These are phyloP conservation scores for Ceyx melanurus DNA, from an alignment of 2,113 vertebrate species.

Conservation along the genomic window DNA sequence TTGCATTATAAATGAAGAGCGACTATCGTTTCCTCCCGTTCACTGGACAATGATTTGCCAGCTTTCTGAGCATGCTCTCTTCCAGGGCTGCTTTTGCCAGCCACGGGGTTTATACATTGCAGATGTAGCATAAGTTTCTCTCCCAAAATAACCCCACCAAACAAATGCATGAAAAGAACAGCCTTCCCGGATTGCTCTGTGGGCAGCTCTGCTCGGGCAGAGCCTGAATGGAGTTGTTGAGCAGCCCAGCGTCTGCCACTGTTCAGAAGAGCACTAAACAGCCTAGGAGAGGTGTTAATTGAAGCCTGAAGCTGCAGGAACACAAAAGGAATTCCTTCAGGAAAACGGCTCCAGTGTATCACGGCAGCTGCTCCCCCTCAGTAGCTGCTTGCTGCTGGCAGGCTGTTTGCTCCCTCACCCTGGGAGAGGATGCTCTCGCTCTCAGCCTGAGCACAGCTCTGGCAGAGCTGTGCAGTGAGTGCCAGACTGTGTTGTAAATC, in stretches of 20 bases:
- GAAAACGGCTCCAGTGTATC: slow-evolving; percentile 58
- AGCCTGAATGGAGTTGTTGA: slow-evolving; percentile 61
- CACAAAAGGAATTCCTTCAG: slow-evolving; percentile 64
- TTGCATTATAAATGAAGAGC: slow-evolving; percentile 95
- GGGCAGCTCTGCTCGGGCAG: slow-evolving; percentile 57
- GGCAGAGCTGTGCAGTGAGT: slow-evolving; percentile 69
- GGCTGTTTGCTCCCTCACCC: slow-evolving; percentile 50
- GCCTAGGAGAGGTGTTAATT: slow-evolving; percentile 72
- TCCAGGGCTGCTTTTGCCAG: slow-evolving; percentile 73
- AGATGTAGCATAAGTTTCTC: slow-evolving; percentile 75
- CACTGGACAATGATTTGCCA: slow-evolving; percentile 85
- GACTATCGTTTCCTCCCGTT: slow-evolving; percentile 84
- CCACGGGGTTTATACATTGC: slow-evolving; percentile 65
- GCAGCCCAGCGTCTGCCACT: slow-evolving; percentile 54
- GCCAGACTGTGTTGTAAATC: slow-evolving; percentile 69
- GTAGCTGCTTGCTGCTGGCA: slow-evolving; percentile 63
- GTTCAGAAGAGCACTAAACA: slow-evolving; percentile 48
- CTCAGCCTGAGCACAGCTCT: slow-evolving; percentile 68
- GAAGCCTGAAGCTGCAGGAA: slow-evolving; percentile 69
- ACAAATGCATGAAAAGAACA: slow-evolving; percentile 7
- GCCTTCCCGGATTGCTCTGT: slow-evolving; percentile 42
- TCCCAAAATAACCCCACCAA: slow-evolving; percentile 18
- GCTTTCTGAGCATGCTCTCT: slow-evolving; percentile 84
- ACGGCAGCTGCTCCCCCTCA: slow-evolving; percentile 40
- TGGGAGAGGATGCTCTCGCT: slow-evolving; percentile 62